Base-by-base conservation (phyloP, 2,888 invertebrate species). In the Dynastes grantii region DNA sequence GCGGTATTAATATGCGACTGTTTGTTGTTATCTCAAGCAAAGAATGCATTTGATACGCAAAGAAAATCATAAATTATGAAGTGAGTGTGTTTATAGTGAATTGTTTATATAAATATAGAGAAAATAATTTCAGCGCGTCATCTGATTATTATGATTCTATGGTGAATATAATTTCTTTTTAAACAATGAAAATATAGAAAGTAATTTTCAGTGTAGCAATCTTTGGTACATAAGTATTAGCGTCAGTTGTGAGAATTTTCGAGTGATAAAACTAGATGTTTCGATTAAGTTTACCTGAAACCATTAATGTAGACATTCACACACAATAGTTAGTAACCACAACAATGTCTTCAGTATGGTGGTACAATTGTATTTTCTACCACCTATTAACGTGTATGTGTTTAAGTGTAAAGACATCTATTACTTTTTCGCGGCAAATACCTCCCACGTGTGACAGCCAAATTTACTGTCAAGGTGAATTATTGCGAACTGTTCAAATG, bases 381-480 rank as follows among this genome's bases (percentile, higher is more conserved):
- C 16, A 55, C 45, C 11, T 75, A 40, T 49, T 75, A 58, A 61
- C 27, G 49, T 75, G 73, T 11, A 40, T 37, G 32, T 58, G 71
- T 32, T 27, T 49, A 61, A 49, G 13, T 45, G 61, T 49, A 16
- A 61, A 45, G 11, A 22, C 73, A 22, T 58, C 58, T 22, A 16
- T 4, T 45, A 45, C 3, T 45, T 27, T 63, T 45, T 45, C 11
- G 5, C 55, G 32, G 9, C 61, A 37, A 49, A 29, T 70, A 67
- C 45, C 70, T 11, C 65, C 65, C 27, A 55, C 75, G 4, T 79
- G 79, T 65, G 77, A 77, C 51, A 79, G 79, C 53, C 53, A 73
- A 61, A 79, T 79, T 37, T 79, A 79, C 67, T 79, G 79, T 55
- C 77, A 77, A 55, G 79, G 79, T 37, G 77, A 79, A 9, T 29